These are phyloP conservation scores for Ceratosolen fusciceps DNA, from an alignment of 1,140 invertebrate species.

Conservation along the genomic window DNA sequence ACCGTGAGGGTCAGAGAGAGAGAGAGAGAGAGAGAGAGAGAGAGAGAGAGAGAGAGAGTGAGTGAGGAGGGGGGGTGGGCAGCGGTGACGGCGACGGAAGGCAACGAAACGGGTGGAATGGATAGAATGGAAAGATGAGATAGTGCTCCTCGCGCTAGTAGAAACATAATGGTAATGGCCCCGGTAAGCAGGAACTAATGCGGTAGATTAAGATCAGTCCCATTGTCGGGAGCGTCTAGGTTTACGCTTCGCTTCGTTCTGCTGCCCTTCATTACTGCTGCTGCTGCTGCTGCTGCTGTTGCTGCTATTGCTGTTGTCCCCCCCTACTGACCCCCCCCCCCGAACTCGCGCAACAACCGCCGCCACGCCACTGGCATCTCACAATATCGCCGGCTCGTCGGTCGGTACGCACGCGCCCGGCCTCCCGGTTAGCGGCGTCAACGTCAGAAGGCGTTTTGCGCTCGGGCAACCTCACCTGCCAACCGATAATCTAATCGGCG, in stretches of 20 bases:
- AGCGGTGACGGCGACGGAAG: not conserved
- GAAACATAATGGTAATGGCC: constrained; percentile 58
- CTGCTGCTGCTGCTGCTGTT: no score
- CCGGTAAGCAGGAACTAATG: constrained; percentile 55
- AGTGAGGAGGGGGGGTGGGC: not conserved
- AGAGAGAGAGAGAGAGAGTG: constrained; percentile 5
- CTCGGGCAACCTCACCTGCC: constrained; percentile 59
- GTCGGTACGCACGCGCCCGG: no score
- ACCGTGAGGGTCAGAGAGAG: no score
- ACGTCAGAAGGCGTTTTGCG: constrained; percentile 61
- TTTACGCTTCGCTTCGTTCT: not conserved
- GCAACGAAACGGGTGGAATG: not conserved
- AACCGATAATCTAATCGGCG: constrained; percentile 42
- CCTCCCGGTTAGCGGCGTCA: constrained; percentile 52
- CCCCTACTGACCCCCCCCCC: not conserved
- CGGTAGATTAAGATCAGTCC: constrained; percentile 58
- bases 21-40: not conserved
- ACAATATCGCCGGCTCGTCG: no score
- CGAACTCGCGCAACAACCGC: no score
- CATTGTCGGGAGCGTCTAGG: constrained; percentile 51
- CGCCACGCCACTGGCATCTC: no score
- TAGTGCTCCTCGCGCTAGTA: not conserved
- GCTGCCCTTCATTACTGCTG: not conserved
- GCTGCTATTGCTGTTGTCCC: no score
- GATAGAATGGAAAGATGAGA: constrained; percentile 16